These are phyloP conservation scores for Callocephalon fimbriatum DNA, from an alignment of 2,113 vertebrate species.

Conservation along the genomic window DNA sequence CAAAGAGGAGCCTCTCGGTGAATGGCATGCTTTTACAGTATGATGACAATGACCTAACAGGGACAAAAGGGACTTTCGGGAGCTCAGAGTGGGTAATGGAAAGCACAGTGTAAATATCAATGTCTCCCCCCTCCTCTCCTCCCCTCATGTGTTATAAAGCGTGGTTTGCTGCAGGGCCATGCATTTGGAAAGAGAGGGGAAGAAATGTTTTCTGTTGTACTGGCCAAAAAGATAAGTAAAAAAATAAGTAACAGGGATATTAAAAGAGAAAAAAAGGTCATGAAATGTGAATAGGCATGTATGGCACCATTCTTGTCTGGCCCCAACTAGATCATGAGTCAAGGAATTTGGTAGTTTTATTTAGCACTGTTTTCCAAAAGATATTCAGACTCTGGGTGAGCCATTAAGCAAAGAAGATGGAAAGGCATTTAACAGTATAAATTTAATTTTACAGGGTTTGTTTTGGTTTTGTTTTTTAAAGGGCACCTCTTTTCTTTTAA, in stretches of 20 bases:
- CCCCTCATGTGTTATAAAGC: not conserved
- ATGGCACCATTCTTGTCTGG: not conserved
- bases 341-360: constrained; percentile 39
- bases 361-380: constrained; percentile 50
- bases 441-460: not conserved
- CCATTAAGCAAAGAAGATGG: not conserved
- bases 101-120: constrained; percentile 90
- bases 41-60: constrained; percentile 80
- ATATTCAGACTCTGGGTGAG: constrained; percentile 5
- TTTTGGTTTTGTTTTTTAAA: not conserved
- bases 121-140: not conserved
- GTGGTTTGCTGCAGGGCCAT: not conserved
- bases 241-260: not conserved
- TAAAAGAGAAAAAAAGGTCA: not conserved
- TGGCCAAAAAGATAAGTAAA: constrained; percentile 37
- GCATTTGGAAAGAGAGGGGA: not conserved
- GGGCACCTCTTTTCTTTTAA: not conserved
- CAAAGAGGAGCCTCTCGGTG: constrained; percentile 96
- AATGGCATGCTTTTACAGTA: constrained; percentile 94
- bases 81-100: constrained; percentile 99
- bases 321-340: not conserved
- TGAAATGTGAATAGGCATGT: constrained; percentile 41
- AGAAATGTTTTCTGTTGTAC: not conserved
- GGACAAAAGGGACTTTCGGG: constrained; percentile 83
- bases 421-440: constrained; percentile 14